A percentile compares a stretch with the other conserved stretches of the same genome.
Evolutionary conservation across 2,797 vertebrate species (phyloP).

Genomic region (Acrossocheilus wenchowensis): DNA sequence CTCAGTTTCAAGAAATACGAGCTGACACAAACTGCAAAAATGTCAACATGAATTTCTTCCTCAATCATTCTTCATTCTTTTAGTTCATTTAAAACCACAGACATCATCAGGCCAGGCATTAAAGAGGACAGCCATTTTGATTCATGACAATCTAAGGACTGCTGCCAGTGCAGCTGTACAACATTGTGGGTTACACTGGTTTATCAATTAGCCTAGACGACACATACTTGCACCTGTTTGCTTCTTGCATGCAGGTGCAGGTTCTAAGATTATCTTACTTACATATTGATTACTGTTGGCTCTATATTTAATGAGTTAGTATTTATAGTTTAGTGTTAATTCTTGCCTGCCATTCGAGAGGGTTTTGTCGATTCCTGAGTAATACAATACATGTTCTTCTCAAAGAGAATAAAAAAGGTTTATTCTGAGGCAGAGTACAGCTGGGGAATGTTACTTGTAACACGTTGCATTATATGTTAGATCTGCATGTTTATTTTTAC

Average conservation of each 20-base stretch:
- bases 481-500: constrained; percentile 12
- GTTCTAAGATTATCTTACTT: constrained; percentile 19
- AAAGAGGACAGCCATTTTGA: constrained; percentile 29
- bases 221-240: constrained; percentile 32
- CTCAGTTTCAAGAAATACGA: constrained; percentile 26
- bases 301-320: neutral
- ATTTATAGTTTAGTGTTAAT: neutral
- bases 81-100: constrained; percentile 32
- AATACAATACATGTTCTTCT: neutral
- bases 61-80: constrained; percentile 33
- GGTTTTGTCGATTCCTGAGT: neutral
- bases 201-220: constrained; percentile 22
- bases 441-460: neutral
- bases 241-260: constrained; percentile 2
- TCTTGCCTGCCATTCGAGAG: neutral
- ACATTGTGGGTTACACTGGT: constrained; percentile 1
- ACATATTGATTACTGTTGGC: neutral
- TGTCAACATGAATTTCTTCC: constrained; percentile 31
- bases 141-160: constrained; percentile 16
- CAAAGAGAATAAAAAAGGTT: neutral
- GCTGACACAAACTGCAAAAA: constrained; percentile 35
- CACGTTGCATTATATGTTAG: neutral
- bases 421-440: neutral
- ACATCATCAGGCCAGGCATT: constrained; percentile 31
- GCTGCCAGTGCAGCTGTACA: constrained; percentile 7